Percentiles rank a stretch among this genome's conserved stretches.
Conservation (phyloP, 2,797 vertebrate genomes). For the Phrynocephalus guinanensis region DNA sequence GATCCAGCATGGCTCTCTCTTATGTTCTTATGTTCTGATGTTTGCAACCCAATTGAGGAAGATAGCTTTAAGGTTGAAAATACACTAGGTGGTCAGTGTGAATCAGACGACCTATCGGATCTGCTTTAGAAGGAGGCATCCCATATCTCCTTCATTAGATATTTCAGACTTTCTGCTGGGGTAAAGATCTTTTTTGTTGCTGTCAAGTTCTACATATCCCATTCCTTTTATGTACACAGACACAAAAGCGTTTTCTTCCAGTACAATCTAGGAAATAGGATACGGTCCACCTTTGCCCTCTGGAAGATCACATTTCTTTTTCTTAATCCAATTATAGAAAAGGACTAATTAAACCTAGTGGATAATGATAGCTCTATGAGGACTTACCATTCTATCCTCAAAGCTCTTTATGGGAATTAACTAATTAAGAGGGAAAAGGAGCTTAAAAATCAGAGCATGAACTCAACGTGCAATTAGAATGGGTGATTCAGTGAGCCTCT, state of each 20-base stretch:
- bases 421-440: conserved; percentile 60
- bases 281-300: conserved; percentile 4
- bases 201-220: not conserved
- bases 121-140: not conserved
- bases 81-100: too few species aligned
- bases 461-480: conserved; percentile 61
- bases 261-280: not conserved
- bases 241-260: not conserved
- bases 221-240: not conserved
- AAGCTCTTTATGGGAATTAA: conserved; percentile 51
- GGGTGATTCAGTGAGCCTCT: conserved; percentile 66
- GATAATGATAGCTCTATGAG: conserved; percentile 41
- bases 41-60: too few species aligned
- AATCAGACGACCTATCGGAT: too few species aligned
- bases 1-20: too few species aligned
- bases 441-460: conserved; percentile 65
- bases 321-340: conserved; percentile 67
- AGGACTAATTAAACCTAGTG: conserved; percentile 59
- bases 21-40: too few species aligned
- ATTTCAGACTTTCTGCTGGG: not conserved
- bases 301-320: conserved; percentile 45
- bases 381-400: conserved; percentile 48
- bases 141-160: not conserved
- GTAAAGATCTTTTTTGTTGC: not conserved
- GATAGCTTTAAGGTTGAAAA: too few species aligned